phyloP scores from a whole-genome alignment of 2,888 invertebrate species.

The Leptopterna dolabrata region DNA sequence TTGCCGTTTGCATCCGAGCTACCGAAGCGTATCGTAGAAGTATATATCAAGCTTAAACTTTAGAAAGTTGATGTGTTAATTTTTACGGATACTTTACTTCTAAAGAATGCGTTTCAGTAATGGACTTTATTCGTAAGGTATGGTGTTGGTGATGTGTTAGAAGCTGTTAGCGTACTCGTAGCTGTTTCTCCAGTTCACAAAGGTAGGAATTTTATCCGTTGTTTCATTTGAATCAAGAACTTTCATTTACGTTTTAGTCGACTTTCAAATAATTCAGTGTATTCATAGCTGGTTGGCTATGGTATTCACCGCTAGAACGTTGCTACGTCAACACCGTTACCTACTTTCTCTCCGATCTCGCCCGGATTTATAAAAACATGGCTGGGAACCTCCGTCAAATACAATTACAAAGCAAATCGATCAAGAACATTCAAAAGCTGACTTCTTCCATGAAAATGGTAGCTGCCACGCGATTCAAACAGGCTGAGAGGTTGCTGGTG shows the following conservation, averaged over 20 bases:
- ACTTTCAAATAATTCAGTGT: not conserved
- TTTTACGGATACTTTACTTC: not conserved
- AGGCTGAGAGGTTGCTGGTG: constrained; percentile 41
- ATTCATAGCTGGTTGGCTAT: not conserved
- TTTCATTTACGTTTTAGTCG: not conserved
- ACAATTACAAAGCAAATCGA: constrained; percentile 56
- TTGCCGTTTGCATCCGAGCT: not conserved
- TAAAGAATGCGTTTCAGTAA: not conserved
- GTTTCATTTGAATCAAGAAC: not conserved
- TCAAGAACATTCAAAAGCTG: constrained; percentile 59
- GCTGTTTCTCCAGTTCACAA: not conserved
- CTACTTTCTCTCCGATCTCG: constrained; percentile 40
- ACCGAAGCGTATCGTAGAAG: not conserved
- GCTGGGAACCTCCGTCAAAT: constrained; percentile 55
- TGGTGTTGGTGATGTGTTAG: constrained; percentile 11
- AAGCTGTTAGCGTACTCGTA: constrained; percentile 12
- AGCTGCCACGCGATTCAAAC: constrained; percentile 52
- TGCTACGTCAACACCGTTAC: constrained; percentile 46
- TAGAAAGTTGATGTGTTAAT: not conserved
- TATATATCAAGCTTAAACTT: not conserved
- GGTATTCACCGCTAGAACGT: constrained; percentile 11
- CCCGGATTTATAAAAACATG: constrained; percentile 42
- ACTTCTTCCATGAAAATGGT: constrained; percentile 60
- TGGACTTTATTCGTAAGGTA: not conserved
- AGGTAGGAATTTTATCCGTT: not conserved